Evolutionary conservation across 2,113 vertebrate genomes (phyloP), one percentile per base, ranked within the genome.

Genomic region (mouse (Mus musculus)): DNA sequence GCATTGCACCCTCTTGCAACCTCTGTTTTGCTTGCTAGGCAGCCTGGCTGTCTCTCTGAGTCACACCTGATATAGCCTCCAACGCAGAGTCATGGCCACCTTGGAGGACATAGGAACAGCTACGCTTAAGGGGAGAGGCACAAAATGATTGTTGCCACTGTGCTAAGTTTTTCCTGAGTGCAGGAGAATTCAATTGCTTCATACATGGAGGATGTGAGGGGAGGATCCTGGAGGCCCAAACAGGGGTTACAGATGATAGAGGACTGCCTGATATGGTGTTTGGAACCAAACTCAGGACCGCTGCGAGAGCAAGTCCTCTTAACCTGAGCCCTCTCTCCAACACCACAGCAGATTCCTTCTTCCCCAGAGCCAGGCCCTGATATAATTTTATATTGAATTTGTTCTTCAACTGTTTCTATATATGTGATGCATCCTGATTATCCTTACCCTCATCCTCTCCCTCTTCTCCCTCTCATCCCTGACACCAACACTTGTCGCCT

Each of bases 1-100:
- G 85, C 78, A 93, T 14, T 52, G 4, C 6, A 88, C 91, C 92
- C 96, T 97, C 85, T 89, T 69, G 36, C 88, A 92, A 93, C 88
- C 97, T 97, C 97, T 97, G 92, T 96, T 97, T 94, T 95, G 97
- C 96, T 97, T 96, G 88, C 88, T 92, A 96, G 77, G 97, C 28
- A 0, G 96, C 95, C 95, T 95, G 89, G 96, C 96, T 96, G 95
- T 92, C 96, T 98, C 96, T 94, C 98, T 97, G 96, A 96, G 93
- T 96, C 77, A 84, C 85, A 97, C 92, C 69, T 88, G 94, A 86
- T 93, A 95, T 94, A 92, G 96, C 95, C 91, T 85, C 52, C 84
- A 75, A 72, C 95, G 89, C 96, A 76, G 77, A 91, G 81, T 93
- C 94, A 90, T 54, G 52, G 69, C 77, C 71, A 65, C 73, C 71